Percentiles rank a stretch among this genome's conserved stretches.
Evolutionary conservation across 2,113 vertebrate genomes (phyloP).

Genomic region (Lontra canadensis): DNA sequence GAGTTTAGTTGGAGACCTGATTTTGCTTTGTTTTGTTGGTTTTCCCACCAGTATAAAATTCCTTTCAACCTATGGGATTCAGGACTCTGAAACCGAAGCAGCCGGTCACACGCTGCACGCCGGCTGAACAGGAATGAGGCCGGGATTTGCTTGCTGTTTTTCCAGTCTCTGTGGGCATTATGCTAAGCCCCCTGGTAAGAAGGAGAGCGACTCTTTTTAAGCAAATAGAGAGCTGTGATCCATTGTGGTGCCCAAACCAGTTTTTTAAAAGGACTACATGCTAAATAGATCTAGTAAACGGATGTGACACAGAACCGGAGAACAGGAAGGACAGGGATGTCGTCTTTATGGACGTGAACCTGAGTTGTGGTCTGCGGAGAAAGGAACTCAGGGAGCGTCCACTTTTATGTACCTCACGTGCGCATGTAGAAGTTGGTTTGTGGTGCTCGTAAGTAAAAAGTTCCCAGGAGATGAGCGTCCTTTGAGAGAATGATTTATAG

Average conservation of each 20-base stretch:
- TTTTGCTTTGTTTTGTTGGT: slow-evolving; percentile 33
- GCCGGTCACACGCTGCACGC: not conserved
- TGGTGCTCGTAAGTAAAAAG: not conserved
- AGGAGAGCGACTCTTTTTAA: not conserved
- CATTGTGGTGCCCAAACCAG: not conserved
- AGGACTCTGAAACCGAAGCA: not conserved
- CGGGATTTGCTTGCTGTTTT: not conserved
- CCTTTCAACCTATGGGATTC: slow-evolving; percentile 27
- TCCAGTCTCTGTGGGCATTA: not conserved
- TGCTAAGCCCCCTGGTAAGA: not conserved
- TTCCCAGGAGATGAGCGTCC: not conserved
- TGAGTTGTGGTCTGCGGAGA: not conserved
- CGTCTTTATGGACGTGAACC: fast-evolving
- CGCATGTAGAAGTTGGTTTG: not conserved
- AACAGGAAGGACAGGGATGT: not conserved
- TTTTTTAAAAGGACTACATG: not conserved
- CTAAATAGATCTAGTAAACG: not conserved
- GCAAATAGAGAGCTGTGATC: not conserved
- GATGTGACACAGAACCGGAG: not conserved
- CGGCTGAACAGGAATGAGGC: not conserved
- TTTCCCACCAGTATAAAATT: slow-evolving; percentile 59
- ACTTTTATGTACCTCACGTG: not conserved
- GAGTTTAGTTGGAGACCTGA: slow-evolving; percentile 38
- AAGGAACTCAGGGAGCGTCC: not conserved
- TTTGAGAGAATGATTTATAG: not conserved